phyloP scores from a whole-genome alignment of 2,797 vertebrate species.

The Halcyon smyrnensis region DNA sequence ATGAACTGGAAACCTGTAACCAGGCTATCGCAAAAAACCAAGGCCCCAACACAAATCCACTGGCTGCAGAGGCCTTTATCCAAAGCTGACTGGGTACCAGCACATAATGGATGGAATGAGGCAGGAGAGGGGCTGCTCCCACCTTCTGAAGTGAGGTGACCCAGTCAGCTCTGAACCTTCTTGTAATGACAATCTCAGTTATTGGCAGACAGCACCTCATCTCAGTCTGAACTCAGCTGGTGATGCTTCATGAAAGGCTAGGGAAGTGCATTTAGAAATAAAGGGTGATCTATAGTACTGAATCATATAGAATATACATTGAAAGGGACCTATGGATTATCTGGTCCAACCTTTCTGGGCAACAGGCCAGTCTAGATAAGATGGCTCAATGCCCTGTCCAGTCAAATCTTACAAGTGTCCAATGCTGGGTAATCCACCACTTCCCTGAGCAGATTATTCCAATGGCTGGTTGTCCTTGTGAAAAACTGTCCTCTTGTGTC shows the following conservation, averaged over 20 bases:
- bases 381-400: too few species aligned
- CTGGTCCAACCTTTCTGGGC: background rate
- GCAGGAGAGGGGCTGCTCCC: background rate
- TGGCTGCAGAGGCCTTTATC: accelerated
- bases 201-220: accelerated
- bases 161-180: accelerated
- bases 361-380: too few species aligned
- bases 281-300: accelerated
- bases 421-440: background rate
- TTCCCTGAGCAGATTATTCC: background rate
- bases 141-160: accelerated
- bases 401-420: background rate
- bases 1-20: background rate
- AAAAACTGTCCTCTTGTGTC: background rate
- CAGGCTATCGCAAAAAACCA: background rate
- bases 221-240: background rate
- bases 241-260: accelerated
- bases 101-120: accelerated
- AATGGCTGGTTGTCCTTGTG: background rate
- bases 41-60: background rate
- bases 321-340: background rate
- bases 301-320: background rate
- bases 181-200: accelerated
- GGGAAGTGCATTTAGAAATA: accelerated
- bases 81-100: accelerated